Evolutionary conservation across 2,888 invertebrate genomes (phyloP).

Genomic region (Lithodes maja): DNA sequence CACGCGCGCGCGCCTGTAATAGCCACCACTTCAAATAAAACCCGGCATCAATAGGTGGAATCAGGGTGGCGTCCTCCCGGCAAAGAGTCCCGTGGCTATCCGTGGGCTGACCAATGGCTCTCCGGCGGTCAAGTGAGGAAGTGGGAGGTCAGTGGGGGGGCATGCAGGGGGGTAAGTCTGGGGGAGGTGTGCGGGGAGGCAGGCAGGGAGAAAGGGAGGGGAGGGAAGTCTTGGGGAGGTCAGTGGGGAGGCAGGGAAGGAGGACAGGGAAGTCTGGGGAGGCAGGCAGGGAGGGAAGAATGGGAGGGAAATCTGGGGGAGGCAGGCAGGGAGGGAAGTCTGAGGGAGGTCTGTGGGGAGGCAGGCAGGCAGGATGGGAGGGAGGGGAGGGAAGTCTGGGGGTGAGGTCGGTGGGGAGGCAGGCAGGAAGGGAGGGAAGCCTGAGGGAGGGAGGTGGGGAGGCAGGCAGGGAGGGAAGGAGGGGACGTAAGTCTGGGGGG

Average conservation of each 20-base stretch:
- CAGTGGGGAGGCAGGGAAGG: not conserved
- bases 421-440: not conserved
- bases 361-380: not conserved
- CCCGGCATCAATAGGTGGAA: slow-evolving; percentile 54
- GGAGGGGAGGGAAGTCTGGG: not conserved
- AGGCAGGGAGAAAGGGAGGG: not conserved
- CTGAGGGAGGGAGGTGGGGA: not conserved
- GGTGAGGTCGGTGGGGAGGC: not conserved
- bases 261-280: not conserved
- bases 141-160: slow-evolving; percentile 14
- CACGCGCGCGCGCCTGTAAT: slow-evolving; percentile 45
- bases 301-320: slow-evolving; percentile 7
- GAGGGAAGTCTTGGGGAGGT: not conserved
- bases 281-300: not conserved
- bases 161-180: not conserved
- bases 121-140: slow-evolving; percentile 15
- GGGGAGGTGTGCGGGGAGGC: not conserved
- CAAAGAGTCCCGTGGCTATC: slow-evolving; percentile 19
- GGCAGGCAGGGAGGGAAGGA: slow-evolving; percentile 1
- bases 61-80: slow-evolving; percentile 32
- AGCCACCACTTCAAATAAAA: slow-evolving; percentile 47
- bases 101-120: slow-evolving; percentile 45
- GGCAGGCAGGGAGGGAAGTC: slow-evolving; percentile 14
- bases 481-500: slow-evolving; percentile 3
- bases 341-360: not conserved